phyloP scores from a whole-genome alignment of 2,797 vertebrate species.

The Oceanodroma leucorhoa region DNA sequence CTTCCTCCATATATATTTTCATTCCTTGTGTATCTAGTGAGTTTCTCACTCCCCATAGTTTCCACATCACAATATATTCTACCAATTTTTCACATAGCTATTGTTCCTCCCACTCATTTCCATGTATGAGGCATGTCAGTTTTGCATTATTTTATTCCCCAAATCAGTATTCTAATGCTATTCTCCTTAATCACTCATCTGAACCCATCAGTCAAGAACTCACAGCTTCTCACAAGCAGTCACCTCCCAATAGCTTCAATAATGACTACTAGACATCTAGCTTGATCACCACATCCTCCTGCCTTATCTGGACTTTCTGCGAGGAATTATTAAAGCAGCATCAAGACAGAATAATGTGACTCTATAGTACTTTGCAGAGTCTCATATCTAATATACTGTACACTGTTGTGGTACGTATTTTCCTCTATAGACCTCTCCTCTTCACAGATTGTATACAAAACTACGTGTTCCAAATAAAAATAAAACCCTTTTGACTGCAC shows the following conservation, averaged over 20 bases:
- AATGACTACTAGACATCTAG: background rate
- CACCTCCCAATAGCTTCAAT: background rate
- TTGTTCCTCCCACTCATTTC: background rate
- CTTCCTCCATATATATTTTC: background rate
- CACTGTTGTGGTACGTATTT: background rate
- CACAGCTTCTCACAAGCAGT: background rate
- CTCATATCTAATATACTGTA: background rate
- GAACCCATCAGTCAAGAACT: background rate
- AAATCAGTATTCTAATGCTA: background rate
- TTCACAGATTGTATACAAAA: background rate
- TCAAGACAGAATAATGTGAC: background rate
- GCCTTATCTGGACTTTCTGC: background rate
- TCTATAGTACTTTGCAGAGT: background rate
- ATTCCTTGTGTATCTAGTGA: background rate
- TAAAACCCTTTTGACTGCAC: background rate
- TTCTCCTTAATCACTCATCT: background rate
- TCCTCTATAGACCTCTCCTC: background rate
- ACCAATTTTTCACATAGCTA: background rate
- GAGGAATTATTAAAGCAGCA: background rate
- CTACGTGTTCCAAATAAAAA: background rate
- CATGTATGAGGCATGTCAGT: background rate
- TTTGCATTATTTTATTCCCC: background rate
- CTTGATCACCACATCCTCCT: background rate
- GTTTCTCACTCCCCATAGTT: background rate
- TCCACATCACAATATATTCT: background rate